Percentiles rank a stretch among this genome's conserved stretches.
These are phyloP conservation scores for Mimachlamys varia DNA, from an alignment of 2,888 invertebrate species.

Conservation along the genomic window DNA sequence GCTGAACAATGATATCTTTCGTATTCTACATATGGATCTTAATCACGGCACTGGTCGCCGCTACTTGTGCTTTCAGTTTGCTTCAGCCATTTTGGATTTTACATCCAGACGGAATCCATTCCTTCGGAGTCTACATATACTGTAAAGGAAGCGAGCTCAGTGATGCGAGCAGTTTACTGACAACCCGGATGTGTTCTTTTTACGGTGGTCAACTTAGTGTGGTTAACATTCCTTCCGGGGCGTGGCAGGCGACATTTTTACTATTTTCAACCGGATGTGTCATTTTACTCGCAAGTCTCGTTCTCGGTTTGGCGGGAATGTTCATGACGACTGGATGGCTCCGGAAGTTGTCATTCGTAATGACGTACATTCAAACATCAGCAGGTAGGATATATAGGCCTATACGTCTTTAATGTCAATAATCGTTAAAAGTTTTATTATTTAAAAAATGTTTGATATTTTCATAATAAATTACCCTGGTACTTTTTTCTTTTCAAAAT, in stretches of 20 bases:
- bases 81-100: slow-evolving; percentile 81
- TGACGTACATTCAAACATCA: slow-evolving; percentile 74
- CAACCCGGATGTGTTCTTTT: slow-evolving; percentile 60
- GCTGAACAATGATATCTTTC: slow-evolving; percentile 53
- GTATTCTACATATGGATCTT: slow-evolving; percentile 77
- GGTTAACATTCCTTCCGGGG: slow-evolving; percentile 71
- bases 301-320: slow-evolving; percentile 69
- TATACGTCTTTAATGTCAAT: neutral
- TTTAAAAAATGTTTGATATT: no score
- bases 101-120: slow-evolving; percentile 69
- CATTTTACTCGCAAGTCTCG: slow-evolving; percentile 72
- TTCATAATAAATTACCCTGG: no score
- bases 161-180: slow-evolving; percentile 4
- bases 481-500: no score
- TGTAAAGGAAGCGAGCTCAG: slow-evolving; percentile 61
- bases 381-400: slow-evolving; percentile 75
- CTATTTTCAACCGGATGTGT: slow-evolving; percentile 77
- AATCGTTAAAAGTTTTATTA: no score
- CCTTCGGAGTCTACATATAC: slow-evolving; percentile 74
- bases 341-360: slow-evolving; percentile 66
- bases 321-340: slow-evolving; percentile 65
- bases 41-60: slow-evolving; percentile 79
- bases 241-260: slow-evolving; percentile 79
- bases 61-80: slow-evolving; percentile 79
- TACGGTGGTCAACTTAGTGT: slow-evolving; percentile 71